Conservation (phyloP, 2,113 vertebrate genomes). For the Tretioscincus oriximinensis region DNA sequence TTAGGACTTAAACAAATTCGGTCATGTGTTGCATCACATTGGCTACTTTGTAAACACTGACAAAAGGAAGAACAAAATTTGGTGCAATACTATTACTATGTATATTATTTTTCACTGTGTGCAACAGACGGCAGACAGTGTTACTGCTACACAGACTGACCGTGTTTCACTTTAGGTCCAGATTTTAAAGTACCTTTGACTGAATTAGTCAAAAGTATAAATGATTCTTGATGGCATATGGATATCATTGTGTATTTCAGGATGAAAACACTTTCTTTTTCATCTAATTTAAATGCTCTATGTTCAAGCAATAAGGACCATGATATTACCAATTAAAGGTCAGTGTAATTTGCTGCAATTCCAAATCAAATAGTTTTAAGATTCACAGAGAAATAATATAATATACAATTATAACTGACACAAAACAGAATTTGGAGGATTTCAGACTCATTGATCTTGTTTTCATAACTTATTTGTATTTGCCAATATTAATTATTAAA, state of each 20-base stretch:
- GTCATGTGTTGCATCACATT: background rate
- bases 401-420: background rate
- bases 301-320: background rate
- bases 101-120: background rate
- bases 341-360: background rate
- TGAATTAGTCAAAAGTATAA: background rate
- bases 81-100: background rate
- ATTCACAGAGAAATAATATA: background rate
- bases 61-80: background rate
- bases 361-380: conserved; percentile 1
- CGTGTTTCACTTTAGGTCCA: background rate
- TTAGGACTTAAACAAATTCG: background rate
- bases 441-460: background rate
- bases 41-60: background rate
- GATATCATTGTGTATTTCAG: too few relatives aligned
- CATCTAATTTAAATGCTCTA: too few relatives aligned
- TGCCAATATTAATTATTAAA: background rate
- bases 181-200: background rate
- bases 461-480: background rate
- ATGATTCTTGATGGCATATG: too few relatives aligned
- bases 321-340: background rate
- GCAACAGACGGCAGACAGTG: too few relatives aligned
- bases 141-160: background rate
- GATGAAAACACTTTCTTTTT: too few relatives aligned
- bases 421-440: background rate